phyloP scores from a whole-genome alignment of 2,113 vertebrate species.

The Anseranas semipalmata region DNA sequence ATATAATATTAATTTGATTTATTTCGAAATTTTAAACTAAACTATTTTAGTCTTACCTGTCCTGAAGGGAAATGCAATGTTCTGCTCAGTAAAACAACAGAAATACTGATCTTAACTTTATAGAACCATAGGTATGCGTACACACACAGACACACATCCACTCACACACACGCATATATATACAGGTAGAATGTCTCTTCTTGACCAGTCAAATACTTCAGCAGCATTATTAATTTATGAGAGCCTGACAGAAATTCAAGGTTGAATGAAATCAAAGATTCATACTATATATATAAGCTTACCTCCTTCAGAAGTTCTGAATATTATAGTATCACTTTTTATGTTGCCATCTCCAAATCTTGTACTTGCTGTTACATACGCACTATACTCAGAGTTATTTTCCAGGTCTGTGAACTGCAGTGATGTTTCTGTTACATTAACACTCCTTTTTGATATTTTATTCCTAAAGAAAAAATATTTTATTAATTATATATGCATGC shows the following conservation, averaged over 20 bases:
- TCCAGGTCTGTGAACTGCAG: conserved; percentile 85
- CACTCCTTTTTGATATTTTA: conserved; percentile 77
- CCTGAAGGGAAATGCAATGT: not conserved
- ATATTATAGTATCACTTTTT: conserved; percentile 82
- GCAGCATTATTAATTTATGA: not conserved
- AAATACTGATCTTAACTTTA: not conserved
- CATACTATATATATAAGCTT: not conserved
- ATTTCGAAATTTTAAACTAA: not conserved
- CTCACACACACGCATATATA: not conserved
- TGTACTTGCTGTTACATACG: conserved; percentile 90
- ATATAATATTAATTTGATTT: not conserved
- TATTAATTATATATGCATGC: not conserved
- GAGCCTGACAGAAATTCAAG: not conserved
- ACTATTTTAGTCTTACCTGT: not conserved
- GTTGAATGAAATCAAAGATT: not conserved
- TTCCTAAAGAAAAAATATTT: conserved; percentile 69
- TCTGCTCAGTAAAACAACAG: not conserved
- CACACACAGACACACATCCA: not conserved
- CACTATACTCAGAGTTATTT: conserved; percentile 82
- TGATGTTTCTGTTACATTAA: conserved; percentile 77
- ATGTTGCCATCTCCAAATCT: conserved; percentile 88
- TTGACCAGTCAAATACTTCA: not conserved
- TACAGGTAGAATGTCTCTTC: not conserved
- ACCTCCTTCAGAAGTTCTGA: conserved; percentile 90
- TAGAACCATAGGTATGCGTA: not conserved